These are phyloP conservation scores for Dicycla oo DNA, from an alignment of 2,888 invertebrate species.

Conservation along the genomic window DNA sequence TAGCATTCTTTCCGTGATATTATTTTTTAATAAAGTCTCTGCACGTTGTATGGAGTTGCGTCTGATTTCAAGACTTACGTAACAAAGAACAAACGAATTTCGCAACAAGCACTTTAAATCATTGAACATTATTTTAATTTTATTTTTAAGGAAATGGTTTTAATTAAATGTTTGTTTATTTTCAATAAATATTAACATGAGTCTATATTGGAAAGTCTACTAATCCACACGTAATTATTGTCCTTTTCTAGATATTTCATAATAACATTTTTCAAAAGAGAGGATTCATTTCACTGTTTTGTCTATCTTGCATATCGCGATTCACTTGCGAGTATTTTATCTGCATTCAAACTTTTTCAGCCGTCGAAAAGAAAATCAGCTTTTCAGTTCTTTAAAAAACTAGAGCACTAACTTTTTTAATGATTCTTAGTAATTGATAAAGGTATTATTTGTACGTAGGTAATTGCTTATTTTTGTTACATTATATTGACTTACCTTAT, in stretches of 20 bases:
- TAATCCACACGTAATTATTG: background rate
- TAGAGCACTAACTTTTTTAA: background rate
- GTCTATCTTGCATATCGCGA: background rate
- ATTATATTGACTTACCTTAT: slow-evolving; percentile 65
- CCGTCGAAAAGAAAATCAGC: background rate
- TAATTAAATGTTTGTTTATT: background rate
- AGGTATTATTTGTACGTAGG: background rate
- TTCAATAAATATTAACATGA: background rate
- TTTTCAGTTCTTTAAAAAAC: background rate
- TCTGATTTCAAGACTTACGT: slow-evolving; percentile 12
- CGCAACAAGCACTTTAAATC: background rate
- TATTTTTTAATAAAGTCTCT: slow-evolving; percentile 16
- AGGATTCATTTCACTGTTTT: background rate
- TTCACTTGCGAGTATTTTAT: background rate
- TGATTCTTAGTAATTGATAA: background rate
- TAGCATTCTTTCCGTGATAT: slow-evolving; percentile 22
- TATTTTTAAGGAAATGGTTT: background rate
- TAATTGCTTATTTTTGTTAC: slow-evolving; percentile 10
- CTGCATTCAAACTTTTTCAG: background rate
- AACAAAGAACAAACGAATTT: slow-evolving; percentile 13
- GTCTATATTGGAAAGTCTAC: background rate
- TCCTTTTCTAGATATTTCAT: too few species aligned
- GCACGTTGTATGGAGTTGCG: background rate
- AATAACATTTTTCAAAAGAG: background rate
- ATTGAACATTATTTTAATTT: background rate